Evolutionary conservation across 2,797 vertebrate species (phyloP).

Genomic region (Coracias cyanogaster): DNA sequence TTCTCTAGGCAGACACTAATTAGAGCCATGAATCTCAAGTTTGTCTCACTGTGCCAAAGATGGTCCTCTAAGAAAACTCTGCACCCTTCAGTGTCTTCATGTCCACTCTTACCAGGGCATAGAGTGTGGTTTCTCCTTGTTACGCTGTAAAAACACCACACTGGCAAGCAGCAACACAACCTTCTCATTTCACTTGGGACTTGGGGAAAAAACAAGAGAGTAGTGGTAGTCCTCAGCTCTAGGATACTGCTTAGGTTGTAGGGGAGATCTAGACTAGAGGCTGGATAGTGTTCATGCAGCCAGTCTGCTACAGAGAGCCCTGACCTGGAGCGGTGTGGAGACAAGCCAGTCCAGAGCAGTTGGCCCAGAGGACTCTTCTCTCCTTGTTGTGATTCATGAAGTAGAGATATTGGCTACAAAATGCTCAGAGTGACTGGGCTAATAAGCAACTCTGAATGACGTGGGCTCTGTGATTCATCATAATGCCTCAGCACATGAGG

Average conservation of each 20-base stretch:
- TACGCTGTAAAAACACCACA: not conserved
- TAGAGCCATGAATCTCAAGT: not conserved
- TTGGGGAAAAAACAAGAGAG: not conserved
- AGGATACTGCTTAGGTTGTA: accelerated
- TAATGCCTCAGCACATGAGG: not conserved
- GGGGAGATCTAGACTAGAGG: not conserved
- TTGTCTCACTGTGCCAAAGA: not conserved
- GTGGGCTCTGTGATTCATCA: not conserved
- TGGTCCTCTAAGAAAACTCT: not conserved
- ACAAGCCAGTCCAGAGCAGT: not conserved
- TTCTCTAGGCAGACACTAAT: not conserved
- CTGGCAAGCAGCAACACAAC: not conserved
- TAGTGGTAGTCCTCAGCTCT: not conserved
- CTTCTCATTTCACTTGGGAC: not conserved
- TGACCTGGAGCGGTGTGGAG: not conserved
- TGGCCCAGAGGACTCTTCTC: not conserved
- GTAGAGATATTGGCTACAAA: not conserved
- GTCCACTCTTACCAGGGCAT: not conserved
- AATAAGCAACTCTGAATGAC: not conserved
- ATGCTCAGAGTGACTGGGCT: not conserved
- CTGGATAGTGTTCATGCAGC: not conserved
- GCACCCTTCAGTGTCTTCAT: not conserved
- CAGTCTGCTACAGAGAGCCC: not conserved
- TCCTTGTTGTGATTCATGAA: not conserved
- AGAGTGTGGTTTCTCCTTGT: not conserved